A percentile compares a stretch with the other conserved stretches of the same genome.
phyloP scores from a whole-genome alignment of 2,888 invertebrate genomes.

The Ganaspis brasiliensis region DNA sequence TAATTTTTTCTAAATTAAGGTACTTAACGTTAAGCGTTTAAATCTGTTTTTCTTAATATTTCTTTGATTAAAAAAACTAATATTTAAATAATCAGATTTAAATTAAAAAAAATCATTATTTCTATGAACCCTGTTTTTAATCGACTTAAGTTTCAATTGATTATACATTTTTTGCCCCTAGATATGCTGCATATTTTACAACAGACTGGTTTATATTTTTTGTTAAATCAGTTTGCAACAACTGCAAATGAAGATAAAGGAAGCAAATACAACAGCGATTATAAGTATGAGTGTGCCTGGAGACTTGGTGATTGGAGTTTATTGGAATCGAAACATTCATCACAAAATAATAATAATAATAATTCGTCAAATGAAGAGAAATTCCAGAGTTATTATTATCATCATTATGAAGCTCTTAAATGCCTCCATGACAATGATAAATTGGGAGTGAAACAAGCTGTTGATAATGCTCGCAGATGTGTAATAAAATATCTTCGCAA shows the following conservation, averaged over 20 bases:
- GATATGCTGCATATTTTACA: constrained; percentile 78
- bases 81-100: no score
- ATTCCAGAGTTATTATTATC: constrained; percentile 78
- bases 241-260: constrained; percentile 56
- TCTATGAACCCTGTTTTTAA: no score
- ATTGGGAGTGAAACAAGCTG: constrained; percentile 81
- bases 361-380: constrained; percentile 50
- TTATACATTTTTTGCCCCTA: no score
- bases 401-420: constrained; percentile 83
- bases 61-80: no score
- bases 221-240: constrained; percentile 82
- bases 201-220: constrained; percentile 84
- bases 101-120: no score
- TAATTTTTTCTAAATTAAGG: no score
- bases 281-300: constrained; percentile 90
- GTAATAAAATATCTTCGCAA: constrained; percentile 84
- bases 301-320: constrained; percentile 85
- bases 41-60: no score
- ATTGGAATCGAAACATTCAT: constrained; percentile 44
- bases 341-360: constrained; percentile 2
- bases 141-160: no score
- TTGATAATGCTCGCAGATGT: constrained; percentile 84
- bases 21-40: no score
- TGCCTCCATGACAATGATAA: constrained; percentile 82
- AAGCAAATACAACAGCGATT: constrained; percentile 65